phyloP scores from a whole-genome alignment of 2,888 invertebrate genomes.

The Athetis lepigone region DNA sequence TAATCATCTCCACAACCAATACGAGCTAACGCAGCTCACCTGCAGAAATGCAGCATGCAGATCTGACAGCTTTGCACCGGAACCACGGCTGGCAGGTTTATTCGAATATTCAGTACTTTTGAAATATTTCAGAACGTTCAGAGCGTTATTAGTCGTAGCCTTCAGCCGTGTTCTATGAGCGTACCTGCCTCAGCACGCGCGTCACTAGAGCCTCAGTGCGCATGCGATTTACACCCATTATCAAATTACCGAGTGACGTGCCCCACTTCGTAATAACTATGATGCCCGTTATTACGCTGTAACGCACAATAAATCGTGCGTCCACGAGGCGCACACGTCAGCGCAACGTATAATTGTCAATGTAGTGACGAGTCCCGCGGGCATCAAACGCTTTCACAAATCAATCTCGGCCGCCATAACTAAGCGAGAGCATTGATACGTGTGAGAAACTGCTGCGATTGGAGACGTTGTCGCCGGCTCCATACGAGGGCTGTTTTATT shows the following conservation, averaged over 20 bases:
- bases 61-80: too few relatives aligned
- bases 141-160: too few relatives aligned
- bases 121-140: neutral
- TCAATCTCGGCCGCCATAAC: slow-evolving; percentile 42
- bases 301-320: slow-evolving; percentile 27
- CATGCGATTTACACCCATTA: slow-evolving; percentile 35
- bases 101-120: too few relatives aligned
- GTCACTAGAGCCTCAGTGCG: neutral
- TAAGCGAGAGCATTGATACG: too few relatives aligned
- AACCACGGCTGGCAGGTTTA: too few relatives aligned
- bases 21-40: too few relatives aligned
- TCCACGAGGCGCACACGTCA: slow-evolving; percentile 6
- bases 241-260: slow-evolving; percentile 36
- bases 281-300: slow-evolving; percentile 42
- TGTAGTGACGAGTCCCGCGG: slow-evolving; percentile 47
- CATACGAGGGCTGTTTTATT: neutral
- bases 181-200: neutral
- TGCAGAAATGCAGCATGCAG: too few relatives aligned
- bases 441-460: slow-evolving; percentile 8
- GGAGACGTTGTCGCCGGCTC: slow-evolving; percentile 11
- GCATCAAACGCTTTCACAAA: slow-evolving; percentile 56
- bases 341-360: slow-evolving; percentile 33
- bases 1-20: too few relatives aligned
- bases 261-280: slow-evolving; percentile 30
- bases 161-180: neutral